A percentile compares a stretch with the other conserved stretches of the same genome.
These are phyloP conservation scores for Cotesia glomerata DNA, from an alignment of 1,140 invertebrate species.

Conservation along the genomic window DNA sequence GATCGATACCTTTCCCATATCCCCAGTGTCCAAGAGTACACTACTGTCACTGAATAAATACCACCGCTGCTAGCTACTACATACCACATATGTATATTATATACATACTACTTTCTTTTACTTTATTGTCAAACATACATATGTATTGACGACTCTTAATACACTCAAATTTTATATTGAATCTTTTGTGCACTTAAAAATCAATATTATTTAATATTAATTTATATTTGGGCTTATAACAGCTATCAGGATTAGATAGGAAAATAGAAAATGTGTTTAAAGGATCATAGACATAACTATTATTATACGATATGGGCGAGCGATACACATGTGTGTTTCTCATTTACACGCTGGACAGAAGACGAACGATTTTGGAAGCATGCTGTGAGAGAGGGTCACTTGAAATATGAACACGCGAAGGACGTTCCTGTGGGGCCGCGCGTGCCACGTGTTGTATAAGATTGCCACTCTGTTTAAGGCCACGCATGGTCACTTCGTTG, in stretches of 20 bases:
- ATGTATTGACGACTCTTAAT: too few relatives aligned
- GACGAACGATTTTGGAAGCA: slow-evolving; percentile 26
- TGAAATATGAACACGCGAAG: slow-evolving; percentile 40
- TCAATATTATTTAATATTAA: too few relatives aligned
- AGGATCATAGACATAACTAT: neutral
- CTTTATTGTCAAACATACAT: too few relatives aligned
- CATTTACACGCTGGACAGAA: slow-evolving; percentile 12
- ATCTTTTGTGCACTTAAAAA: too few relatives aligned
- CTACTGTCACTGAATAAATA: slow-evolving; percentile 2
- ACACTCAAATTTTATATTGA: too few relatives aligned
- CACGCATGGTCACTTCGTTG: slow-evolving; percentile 20
- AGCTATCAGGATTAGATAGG: too few relatives aligned
- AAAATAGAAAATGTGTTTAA: too few relatives aligned
- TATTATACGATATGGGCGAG: neutral
- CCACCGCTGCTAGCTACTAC: neutral
- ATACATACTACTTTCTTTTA: too few relatives aligned
- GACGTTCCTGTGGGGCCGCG: slow-evolving; percentile 18
- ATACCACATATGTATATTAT: too few relatives aligned
- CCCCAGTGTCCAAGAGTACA: neutral
- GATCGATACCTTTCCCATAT: slow-evolving; percentile 18
- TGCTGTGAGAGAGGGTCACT: slow-evolving; percentile 45
- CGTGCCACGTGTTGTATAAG: slow-evolving; percentile 24
- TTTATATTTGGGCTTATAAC: too few relatives aligned
- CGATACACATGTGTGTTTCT: slow-evolving; percentile 24
- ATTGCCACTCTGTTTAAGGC: slow-evolving; percentile 20